These are phyloP conservation scores for Anarrhichthys ocellatus DNA, from an alignment of 2,113 vertebrate genomes.

Conservation along the genomic window DNA sequence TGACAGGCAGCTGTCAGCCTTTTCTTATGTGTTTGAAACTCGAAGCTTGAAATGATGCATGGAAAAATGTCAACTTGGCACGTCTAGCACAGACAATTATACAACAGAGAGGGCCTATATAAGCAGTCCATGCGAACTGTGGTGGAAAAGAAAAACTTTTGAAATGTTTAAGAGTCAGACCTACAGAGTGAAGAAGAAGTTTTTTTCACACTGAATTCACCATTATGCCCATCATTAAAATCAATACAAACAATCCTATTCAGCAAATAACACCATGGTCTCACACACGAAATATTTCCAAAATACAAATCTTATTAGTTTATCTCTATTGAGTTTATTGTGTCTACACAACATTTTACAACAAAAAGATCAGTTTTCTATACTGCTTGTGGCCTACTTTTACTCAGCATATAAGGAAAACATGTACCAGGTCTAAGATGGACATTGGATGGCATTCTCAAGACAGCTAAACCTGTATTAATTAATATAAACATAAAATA, in stretches of 20 bases:
- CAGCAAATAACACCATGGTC: neutral
- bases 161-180: neutral
- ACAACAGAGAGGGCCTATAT: neutral
- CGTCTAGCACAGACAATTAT: neutral
- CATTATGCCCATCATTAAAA: neutral
- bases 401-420: neutral
- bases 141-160: neutral
- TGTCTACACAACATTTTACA: neutral
- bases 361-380: neutral
- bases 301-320: neutral
- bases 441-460: too few species aligned
- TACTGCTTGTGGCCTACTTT: neutral
- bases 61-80: slow-evolving; percentile 3
- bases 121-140: neutral
- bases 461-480: neutral
- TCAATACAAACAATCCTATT: neutral
- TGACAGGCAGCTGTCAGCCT: slow-evolving; percentile 32
- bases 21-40: slow-evolving; percentile 15
- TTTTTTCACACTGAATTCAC: neutral
- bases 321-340: neutral
- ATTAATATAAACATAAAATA: neutral
- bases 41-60: neutral
- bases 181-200: too few species aligned
- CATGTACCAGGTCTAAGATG: neutral
- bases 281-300: neutral